These are phyloP conservation scores for Pseudomyrmex sp. DNA, from an alignment of 1,140 invertebrate genomes.

Conservation along the genomic window DNA sequence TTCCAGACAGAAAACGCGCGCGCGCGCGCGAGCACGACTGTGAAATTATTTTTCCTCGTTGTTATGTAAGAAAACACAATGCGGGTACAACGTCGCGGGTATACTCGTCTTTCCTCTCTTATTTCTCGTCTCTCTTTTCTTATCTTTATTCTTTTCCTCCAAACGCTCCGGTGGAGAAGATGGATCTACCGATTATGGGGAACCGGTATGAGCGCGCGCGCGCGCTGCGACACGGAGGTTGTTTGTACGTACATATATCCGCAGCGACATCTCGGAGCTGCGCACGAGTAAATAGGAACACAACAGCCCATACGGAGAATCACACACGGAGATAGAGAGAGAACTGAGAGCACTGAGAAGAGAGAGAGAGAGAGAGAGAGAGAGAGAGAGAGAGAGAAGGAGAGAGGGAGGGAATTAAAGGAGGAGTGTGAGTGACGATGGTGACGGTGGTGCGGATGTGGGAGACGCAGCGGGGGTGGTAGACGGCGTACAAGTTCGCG, in stretches of 20 bases:
- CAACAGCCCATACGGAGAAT: not conserved
- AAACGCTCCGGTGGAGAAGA: constrained; percentile 10
- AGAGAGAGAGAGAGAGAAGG: not conserved
- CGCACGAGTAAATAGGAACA: constrained; percentile 40
- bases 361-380: not conserved
- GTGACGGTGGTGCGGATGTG: constrained; percentile 20
- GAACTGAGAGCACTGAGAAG: not conserved
- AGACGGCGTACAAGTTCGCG: constrained; percentile 65
- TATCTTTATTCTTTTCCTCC: constrained; percentile 36
- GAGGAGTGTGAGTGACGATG: constrained; percentile 7
- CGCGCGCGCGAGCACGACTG: no score
- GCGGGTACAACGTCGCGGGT: not conserved
- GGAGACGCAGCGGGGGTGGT: constrained; percentile 9
- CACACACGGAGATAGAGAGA: not conserved
- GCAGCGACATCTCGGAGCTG: constrained; percentile 32
- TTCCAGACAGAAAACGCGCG: not conserved
- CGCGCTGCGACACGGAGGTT: constrained; percentile 8
- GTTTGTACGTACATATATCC: constrained; percentile 50
- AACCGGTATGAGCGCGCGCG: constrained; percentile 17
- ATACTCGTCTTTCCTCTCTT: no score
- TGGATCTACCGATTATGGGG: constrained; percentile 44
- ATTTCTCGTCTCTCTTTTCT: not conserved
- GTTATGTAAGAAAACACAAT: not conserved
- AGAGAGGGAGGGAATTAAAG: not conserved
- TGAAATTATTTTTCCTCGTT: constrained; percentile 21